These are phyloP conservation scores for Caenorhabditis uteleia DNA, from an alignment of 2,888 invertebrate species.

Conservation along the genomic window DNA sequence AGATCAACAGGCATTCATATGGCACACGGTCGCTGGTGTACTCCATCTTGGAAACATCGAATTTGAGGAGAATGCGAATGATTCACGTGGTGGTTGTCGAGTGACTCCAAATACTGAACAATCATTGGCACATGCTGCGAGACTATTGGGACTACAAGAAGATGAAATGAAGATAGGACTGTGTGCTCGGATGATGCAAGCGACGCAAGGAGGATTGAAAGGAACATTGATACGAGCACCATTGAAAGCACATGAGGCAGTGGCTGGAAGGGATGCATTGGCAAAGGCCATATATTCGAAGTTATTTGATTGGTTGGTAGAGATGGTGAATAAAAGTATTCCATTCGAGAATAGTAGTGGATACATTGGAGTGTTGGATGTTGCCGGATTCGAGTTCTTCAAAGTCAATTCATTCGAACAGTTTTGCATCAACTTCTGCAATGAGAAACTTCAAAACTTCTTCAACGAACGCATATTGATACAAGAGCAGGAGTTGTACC, in stretches of 20 bases:
- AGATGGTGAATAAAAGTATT: slow-evolving; percentile 88
- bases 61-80: slow-evolving; percentile 90
- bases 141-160: slow-evolving; percentile 80
- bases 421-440: slow-evolving; percentile 99
- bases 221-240: slow-evolving; percentile 97
- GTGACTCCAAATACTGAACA: slow-evolving; percentile 75
- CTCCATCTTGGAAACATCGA: slow-evolving; percentile 92
- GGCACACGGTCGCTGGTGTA: slow-evolving; percentile 73
- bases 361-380: slow-evolving; percentile 95
- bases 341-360: slow-evolving; percentile 90
- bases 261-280: slow-evolving; percentile 90
- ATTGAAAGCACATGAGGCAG: slow-evolving; percentile 89
- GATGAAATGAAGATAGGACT: slow-evolving; percentile 84
- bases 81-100: slow-evolving; percentile 75
- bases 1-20: slow-evolving; percentile 55
- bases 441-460: slow-evolving; percentile 97
- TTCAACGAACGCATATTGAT: slow-evolving; percentile 81
- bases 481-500: slow-evolving; percentile 88
- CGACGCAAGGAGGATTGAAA: slow-evolving; percentile 87
- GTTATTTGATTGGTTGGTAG: slow-evolving; percentile 93
- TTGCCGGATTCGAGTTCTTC: slow-evolving; percentile 92
- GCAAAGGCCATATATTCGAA: slow-evolving; percentile 94
- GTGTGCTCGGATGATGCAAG: slow-evolving; percentile 92
- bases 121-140: slow-evolving; percentile 78
- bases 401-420: slow-evolving; percentile 83